These are phyloP conservation scores for Rhimphoctona megacephalus DNA, from an alignment of 2,888 invertebrate species.

Conservation along the genomic window DNA sequence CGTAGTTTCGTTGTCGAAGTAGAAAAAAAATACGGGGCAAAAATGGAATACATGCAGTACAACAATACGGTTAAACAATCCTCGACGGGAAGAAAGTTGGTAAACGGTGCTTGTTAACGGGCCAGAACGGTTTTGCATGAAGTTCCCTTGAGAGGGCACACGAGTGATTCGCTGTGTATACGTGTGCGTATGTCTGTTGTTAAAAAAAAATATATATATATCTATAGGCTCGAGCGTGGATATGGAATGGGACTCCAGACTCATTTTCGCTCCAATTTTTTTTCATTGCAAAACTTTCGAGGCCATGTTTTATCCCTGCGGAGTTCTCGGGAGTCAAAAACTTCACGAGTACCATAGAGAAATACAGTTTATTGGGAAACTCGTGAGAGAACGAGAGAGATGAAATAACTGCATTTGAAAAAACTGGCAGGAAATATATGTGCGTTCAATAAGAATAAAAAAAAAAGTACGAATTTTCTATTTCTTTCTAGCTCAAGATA, in stretches of 20 bases:
- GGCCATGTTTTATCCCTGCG: not conserved
- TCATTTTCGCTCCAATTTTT: conserved; percentile 67
- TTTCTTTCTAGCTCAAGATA: not conserved
- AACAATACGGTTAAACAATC: conserved; percentile 66
- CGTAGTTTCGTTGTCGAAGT: not conserved
- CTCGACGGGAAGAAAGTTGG: conserved; percentile 62
- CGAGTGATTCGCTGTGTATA: conserved; percentile 6
- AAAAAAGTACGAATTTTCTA: not conserved
- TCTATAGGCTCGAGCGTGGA: conserved; percentile 31
- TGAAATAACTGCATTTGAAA: conserved; percentile 28
- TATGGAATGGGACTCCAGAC: conserved; percentile 49
- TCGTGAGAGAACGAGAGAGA: not conserved
- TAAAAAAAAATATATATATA: not conserved
- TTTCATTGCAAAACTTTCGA: conserved; percentile 55
- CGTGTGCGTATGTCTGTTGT: not conserved
- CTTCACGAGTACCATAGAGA: conserved; percentile 60
- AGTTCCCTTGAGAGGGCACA: conserved; percentile 52
- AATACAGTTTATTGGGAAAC: conserved; percentile 13
- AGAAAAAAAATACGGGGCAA: not conserved
- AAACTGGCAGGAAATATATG: conserved; percentile 55
- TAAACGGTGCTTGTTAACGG: conserved; percentile 68
- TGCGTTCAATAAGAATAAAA: conserved; percentile 2
- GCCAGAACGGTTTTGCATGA: conserved; percentile 60
- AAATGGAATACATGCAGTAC: conserved; percentile 22
- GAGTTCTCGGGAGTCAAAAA: conserved; percentile 43